These are phyloP conservation scores for Ophion slaviceki DNA, from an alignment of 2,888 invertebrate species.

Conservation along the genomic window DNA sequence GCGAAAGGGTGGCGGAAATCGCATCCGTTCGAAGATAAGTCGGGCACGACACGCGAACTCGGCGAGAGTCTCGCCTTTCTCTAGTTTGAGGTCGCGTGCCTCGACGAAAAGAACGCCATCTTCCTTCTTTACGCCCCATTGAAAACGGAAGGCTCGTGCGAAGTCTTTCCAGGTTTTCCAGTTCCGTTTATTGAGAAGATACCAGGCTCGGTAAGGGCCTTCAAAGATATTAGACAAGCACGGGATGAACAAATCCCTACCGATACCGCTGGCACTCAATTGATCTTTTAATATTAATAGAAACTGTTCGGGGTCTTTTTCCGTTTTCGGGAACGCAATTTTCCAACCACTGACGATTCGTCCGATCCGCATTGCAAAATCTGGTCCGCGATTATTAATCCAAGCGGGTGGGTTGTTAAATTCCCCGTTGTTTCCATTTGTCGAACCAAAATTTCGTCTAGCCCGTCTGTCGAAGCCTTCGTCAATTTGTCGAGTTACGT, in stretches of 20 bases:
- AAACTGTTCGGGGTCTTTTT: slow-evolving; percentile 48
- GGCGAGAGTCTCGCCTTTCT: slow-evolving; percentile 1
- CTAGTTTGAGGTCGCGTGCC: not conserved
- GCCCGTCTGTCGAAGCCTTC: not conserved
- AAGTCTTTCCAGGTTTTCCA: slow-evolving; percentile 11
- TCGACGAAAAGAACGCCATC: slow-evolving; percentile 4
- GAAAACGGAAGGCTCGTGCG: slow-evolving; percentile 1
- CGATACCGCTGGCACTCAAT: slow-evolving; percentile 27
- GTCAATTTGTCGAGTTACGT: not conserved
- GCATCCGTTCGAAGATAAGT: slow-evolving; percentile 14
- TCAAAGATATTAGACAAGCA: slow-evolving; percentile 44
- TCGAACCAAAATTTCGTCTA: not conserved
- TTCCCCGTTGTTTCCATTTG: not conserved
- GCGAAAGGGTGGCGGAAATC: not conserved
- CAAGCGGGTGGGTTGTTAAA: not conserved
- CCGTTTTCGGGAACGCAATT: slow-evolving; percentile 27
- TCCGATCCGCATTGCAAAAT: slow-evolving; percentile 29
- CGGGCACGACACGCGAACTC: slow-evolving; percentile 9
- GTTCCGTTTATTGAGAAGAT: not conserved
- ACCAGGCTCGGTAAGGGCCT: slow-evolving; percentile 45
- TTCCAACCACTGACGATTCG: slow-evolving; percentile 26
- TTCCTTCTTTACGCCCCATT: slow-evolving; percentile 10
- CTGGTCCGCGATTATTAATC: not conserved
- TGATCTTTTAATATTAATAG: slow-evolving; percentile 26
- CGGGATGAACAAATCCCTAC: slow-evolving; percentile 18